Percentiles rank a stretch among this genome's conserved stretches.
Conservation (phyloP, 1,140 invertebrate genomes). For the Drosophila persimilis region DNA sequence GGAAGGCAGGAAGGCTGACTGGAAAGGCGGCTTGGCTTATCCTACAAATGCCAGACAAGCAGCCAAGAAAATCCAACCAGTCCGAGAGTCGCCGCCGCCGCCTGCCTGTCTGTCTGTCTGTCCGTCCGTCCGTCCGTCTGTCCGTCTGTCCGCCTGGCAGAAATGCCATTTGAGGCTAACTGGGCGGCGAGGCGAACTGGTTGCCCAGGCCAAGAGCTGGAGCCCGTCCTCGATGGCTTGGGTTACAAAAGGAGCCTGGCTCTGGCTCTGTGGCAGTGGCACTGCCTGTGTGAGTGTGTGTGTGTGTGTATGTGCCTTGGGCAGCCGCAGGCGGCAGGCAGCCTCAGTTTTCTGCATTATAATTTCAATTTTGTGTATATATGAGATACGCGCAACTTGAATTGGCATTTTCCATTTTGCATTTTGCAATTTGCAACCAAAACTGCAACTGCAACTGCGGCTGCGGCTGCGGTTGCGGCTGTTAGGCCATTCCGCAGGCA, state of each 20-base stretch:
- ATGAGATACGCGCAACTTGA: constrained; percentile 66
- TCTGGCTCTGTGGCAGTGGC: constrained; percentile 7
- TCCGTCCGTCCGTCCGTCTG: constrained; percentile 10
- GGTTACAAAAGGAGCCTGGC: constrained; percentile 70
- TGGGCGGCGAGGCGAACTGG: constrained; percentile 45
- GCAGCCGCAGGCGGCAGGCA: constrained; percentile 29
- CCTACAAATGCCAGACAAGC: constrained; percentile 65
- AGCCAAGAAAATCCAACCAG: constrained; percentile 55
- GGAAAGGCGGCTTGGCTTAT: constrained; percentile 35
- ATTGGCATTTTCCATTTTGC: constrained; percentile 75
- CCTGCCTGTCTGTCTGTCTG: constrained; percentile 6
- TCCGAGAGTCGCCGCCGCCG: constrained; percentile 42
- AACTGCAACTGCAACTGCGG: constrained; percentile 17
- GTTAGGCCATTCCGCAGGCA: constrained; percentile 7
- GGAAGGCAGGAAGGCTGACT: no score
- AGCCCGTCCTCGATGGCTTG: constrained; percentile 56
- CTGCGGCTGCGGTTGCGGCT: not conserved
- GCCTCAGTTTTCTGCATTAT: constrained; percentile 56
- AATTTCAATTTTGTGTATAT: constrained; percentile 75
- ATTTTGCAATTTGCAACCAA: constrained; percentile 55
- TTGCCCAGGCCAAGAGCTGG: constrained; percentile 29
- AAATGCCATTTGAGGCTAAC: constrained; percentile 70
- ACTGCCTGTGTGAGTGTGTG: constrained; percentile 4
- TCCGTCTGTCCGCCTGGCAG: constrained; percentile 29
- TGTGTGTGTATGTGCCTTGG: constrained; percentile 6